These are phyloP conservation scores for Mesocricetus auratus DNA, from an alignment of 2,113 vertebrate species.

Conservation along the genomic window DNA sequence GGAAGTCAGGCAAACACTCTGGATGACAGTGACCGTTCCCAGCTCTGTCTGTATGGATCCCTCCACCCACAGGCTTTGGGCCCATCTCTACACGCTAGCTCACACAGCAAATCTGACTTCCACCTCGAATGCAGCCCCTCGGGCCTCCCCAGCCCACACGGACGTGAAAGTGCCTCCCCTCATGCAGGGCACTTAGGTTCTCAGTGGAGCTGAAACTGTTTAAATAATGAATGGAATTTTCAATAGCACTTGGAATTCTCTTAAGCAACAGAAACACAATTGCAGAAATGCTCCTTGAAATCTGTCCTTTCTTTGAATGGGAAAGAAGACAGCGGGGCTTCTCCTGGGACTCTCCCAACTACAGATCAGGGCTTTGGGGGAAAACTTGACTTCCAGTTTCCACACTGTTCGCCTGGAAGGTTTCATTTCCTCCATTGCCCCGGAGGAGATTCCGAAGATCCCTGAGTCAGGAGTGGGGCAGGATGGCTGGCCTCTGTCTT, in stretches of 20 bases:
- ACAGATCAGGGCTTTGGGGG: neutral
- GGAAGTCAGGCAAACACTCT: constrained; percentile 18
- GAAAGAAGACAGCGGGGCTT: constrained; percentile 29
- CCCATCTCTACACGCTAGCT: too few relatives aligned
- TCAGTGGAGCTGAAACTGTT: constrained; percentile 63
- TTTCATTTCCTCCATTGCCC: neutral
- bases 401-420: neutral
- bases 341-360: constrained; percentile 3
- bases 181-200: constrained; percentile 55
- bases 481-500: neutral
- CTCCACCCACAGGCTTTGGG: neutral
- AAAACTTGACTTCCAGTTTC: neutral
- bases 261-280: constrained; percentile 67
- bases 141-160: neutral
- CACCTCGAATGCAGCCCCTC: neutral
- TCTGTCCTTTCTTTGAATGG: constrained; percentile 38
- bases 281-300: constrained; percentile 51
- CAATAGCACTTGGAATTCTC: constrained; percentile 77
- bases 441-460: neutral
- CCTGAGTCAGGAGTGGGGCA: neutral
- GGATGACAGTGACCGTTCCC: neutral
- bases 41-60: neutral
- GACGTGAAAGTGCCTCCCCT: constrained; percentile 46
- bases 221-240: constrained; percentile 84
- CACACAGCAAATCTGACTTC: neutral